These are phyloP conservation scores for Ceratina calcarata DNA, from an alignment of 1,140 invertebrate genomes.

Conservation along the genomic window DNA sequence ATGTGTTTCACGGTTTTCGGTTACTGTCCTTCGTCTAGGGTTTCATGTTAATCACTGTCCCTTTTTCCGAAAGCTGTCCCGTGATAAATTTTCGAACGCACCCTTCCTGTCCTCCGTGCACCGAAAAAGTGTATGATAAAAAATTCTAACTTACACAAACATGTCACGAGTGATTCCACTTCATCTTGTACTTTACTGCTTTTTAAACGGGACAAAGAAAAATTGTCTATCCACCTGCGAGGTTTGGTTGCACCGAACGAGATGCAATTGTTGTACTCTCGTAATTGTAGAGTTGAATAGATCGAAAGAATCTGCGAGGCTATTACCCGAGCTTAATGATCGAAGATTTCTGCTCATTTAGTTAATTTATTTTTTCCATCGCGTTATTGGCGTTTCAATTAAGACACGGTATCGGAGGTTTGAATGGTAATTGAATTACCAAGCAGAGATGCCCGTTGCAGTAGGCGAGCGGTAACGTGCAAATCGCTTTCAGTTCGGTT, in stretches of 20 bases:
- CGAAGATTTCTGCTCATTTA: neutral
- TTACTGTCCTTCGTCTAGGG: slow-evolving; percentile 34
- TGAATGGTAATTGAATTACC: slow-evolving; percentile 26
- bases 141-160: too few relatives aligned
- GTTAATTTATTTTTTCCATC: neutral
- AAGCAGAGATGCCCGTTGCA: slow-evolving; percentile 16
- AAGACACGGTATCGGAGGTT: neutral
- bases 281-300: too few relatives aligned
- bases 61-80: neutral
- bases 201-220: too few relatives aligned
- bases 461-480: slow-evolving; percentile 21
- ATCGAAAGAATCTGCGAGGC: too few relatives aligned
- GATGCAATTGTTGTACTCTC: too few relatives aligned
- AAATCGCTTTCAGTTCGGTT: slow-evolving; percentile 29
- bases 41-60: slow-evolving; percentile 30
- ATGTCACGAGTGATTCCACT: too few relatives aligned
- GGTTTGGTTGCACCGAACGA: too few relatives aligned
- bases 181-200: too few relatives aligned
- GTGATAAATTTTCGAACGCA: neutral
- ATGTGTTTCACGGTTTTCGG: slow-evolving; percentile 46
- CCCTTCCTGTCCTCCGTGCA: too few relatives aligned
- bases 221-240: too few relatives aligned
- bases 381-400: neutral
- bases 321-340: neutral
- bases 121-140: too few relatives aligned